A percentile compares a stretch with the other conserved stretches of the same genome.
Evolutionary conservation across 2,797 vertebrate genomes (phyloP).

Genomic region (Etheostoma nigrum): DNA sequence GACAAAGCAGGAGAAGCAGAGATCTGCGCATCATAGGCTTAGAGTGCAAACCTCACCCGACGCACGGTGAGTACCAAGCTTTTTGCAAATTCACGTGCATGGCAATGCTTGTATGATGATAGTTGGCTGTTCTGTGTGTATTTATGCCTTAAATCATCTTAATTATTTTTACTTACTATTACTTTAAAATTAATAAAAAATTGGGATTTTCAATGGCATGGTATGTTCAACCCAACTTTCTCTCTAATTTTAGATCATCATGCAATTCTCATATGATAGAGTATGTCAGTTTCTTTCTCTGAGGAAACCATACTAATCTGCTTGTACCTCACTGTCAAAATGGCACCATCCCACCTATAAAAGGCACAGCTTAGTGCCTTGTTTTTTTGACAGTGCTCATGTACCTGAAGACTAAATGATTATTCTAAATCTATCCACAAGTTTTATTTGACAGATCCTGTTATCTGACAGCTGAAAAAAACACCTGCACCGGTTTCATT

Average conservation of each 20-base stretch:
- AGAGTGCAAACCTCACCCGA: constrained; percentile 40
- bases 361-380: constrained; percentile 9
- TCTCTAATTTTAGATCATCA: constrained; percentile 8
- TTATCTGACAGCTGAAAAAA: constrained; percentile 39
- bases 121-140: neutral
- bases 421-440: constrained; percentile 6
- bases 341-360: constrained; percentile 15
- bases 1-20: constrained; percentile 54
- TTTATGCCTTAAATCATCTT: constrained; percentile 25
- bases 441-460: constrained; percentile 19
- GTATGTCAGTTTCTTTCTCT: neutral
- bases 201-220: neutral
- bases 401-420: constrained; percentile 8
- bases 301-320: neutral
- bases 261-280: neutral
- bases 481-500: constrained; percentile 53
- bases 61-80: constrained; percentile 64
- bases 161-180: too few relatives aligned
- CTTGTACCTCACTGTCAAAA: constrained; percentile 16
- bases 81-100: constrained; percentile 29
- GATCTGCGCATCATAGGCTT: constrained; percentile 52
- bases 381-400: constrained; percentile 11
- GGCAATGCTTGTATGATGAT: constrained; percentile 12
- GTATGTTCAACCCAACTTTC: constrained; percentile 23
- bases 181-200: neutral